Percentiles rank a stretch among this genome's conserved stretches.
phyloP scores from a whole-genome alignment of 1,140 invertebrate genomes.

The Geopemphigus sp. region DNA sequence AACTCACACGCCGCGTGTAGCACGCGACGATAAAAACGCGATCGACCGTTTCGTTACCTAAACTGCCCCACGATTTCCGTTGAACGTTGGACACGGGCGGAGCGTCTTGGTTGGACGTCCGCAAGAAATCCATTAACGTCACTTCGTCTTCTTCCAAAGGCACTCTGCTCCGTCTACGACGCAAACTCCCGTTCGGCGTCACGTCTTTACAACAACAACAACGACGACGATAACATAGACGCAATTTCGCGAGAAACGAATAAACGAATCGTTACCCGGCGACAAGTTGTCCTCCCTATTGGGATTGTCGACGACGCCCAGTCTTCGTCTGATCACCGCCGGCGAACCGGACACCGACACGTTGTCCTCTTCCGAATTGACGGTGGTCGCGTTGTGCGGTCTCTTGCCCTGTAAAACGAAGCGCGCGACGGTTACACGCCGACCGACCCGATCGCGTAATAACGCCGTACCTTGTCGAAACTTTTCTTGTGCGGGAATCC shows the following conservation, averaged over 20 bases:
- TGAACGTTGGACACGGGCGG: conserved; percentile 63
- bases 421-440: too few relatives aligned
- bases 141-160: conserved; percentile 81
- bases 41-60: conserved; percentile 59
- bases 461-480: conserved; percentile 53
- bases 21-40: background rate
- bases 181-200: conserved; percentile 82
- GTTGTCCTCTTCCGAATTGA: conserved; percentile 64
- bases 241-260: too few relatives aligned
- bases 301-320: conserved; percentile 63
- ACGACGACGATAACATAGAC: too few relatives aligned
- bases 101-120: conserved; percentile 67
- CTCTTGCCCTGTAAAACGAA: conserved; percentile 56
- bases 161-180: conserved; percentile 74
- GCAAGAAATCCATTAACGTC: conserved; percentile 80
- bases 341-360: conserved; percentile 66
- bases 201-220: conserved; percentile 62
- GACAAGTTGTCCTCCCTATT: conserved; percentile 66
- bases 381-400: conserved; percentile 57
- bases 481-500: conserved; percentile 61
- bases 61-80: conserved; percentile 79
- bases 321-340: conserved; percentile 63
- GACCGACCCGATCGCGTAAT: too few relatives aligned
- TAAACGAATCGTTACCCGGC: conserved; percentile 60
- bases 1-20: too few relatives aligned